Evolutionary conservation across 1,140 invertebrate species (phyloP), one percentile per base, ranked within the genome.

Genomic region (Polypedilum vanderplanki): DNA sequence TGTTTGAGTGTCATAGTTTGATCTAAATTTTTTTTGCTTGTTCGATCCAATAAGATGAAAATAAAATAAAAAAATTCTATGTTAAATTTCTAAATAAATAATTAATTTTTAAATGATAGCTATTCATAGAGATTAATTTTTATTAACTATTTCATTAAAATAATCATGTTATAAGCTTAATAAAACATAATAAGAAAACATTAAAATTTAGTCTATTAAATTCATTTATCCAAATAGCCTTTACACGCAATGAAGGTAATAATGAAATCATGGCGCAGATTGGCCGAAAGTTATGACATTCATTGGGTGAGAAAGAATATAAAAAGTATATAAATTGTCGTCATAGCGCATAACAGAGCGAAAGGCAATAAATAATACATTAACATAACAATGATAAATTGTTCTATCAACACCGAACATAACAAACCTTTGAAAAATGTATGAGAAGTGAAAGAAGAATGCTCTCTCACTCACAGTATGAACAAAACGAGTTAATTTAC

Each of bases 311-410:
- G n/a, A 57, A 12, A 57, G 12, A 57, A 57, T 12, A 57, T 12
- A 57, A 57, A 57, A 57, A 15, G 15, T n/a, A 57, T 57, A 57
- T 57, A 57, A 57, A 57, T 57, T 57, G 46, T 57, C 46, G 46
- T 57, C 46, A n/a, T 8, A 57, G 46, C 46, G n/a, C 46, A 57
- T n/a, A 57, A 57, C 46, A 57, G 46, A 12, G 12, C n/a, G 46
- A 57, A 57, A 12, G n/a, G 46, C 46, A 57, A 57, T 57, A 57
- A 57, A 57, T 57, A 57, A 57, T 57, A 57, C 46, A 57, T 57
- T 57, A 57, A 57, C 46, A 57, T 57, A 57, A 57, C 46, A 57
- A 57, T 57, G 46, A 57, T 57, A 57, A 57, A 57, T 57, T 57
- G 46, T 57, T 57, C 46, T 57, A 57, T 57, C 46, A 57, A 57